Evolutionary conservation across 2,888 invertebrate genomes (phyloP), one percentile per base, ranked within the genome.

Genomic region (Cantharis flavilabris): DNA sequence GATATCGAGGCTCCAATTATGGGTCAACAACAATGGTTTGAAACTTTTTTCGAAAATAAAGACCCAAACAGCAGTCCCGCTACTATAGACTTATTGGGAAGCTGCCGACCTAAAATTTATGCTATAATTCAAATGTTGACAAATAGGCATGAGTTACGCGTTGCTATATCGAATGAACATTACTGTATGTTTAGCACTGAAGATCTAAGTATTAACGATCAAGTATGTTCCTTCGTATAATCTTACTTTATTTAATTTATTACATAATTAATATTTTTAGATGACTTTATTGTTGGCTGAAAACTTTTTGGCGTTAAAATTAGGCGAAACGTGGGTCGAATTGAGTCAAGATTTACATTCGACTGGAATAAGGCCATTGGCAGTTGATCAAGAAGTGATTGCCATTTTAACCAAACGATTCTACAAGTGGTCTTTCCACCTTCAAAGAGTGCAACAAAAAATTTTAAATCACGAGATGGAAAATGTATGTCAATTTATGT

Each of bases 91-190:
- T 84, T 89, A 80, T 81, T 89, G 7, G 87, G 87, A 3, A 89
- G 89, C 64, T 86, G 86, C 28, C 83, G 90, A 80, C 89, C 89
- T 0, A 90, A 90, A 84, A 87, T 90, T 72, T 89, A 89, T 79
- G 86, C 88, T 11, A 85, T 90, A 70, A 76, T 88, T 11, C 86
- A 88, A 80, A 83, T 89, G 9, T 81, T 90, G 7, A 82, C 84
- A 49, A 82, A 84, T 13, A 81, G 84, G 33, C 86, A 88, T 73
- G 72, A 79, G n/a, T 84, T 87, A 1, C 84, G 81, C 62, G 86
- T 87, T 11, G 81, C 87, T 67, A 80, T 84, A 14, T 86, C 87
- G 0, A 86, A 86, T 67, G 86, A 89, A 49, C 86, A 84, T 80
- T 90, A 90, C 75, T 87, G 86, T 78, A 85, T 88, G 49, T 83